Conservation (phyloP, 2,888 invertebrate species). For the Tortricodes alternella region DNA sequence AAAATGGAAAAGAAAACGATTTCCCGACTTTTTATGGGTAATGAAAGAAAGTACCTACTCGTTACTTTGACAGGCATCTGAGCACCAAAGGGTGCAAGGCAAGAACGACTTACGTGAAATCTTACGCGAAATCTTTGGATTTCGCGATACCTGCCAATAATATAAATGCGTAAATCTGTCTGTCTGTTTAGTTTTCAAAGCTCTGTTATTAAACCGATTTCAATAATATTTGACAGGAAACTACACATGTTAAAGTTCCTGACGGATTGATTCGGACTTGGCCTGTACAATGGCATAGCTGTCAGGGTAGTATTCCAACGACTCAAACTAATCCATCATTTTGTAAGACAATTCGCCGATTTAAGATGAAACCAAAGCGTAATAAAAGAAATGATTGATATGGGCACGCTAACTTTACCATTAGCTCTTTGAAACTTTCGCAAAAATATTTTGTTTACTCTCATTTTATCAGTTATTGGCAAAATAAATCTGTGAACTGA, state of each 20-base stretch:
- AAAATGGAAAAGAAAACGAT: constrained; percentile 10
- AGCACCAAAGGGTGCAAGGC: background rate
- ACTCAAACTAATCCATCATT: background rate
- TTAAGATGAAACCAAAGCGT: background rate
- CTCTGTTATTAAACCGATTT: too few relatives aligned
- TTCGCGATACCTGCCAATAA: too few relatives aligned
- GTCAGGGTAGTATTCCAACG: too few relatives aligned
- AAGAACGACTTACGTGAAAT: background rate
- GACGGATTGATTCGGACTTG: too few relatives aligned
- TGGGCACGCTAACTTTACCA: constrained; percentile 5
- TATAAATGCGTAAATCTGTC: background rate
- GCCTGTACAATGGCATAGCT: too few relatives aligned
- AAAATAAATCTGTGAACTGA: too few relatives aligned
- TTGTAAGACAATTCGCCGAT: background rate
- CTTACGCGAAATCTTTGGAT: too few relatives aligned
- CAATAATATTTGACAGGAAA: too few relatives aligned
- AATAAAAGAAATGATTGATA: constrained; percentile 16
- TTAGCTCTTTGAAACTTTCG: background rate
- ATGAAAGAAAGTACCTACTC: constrained; percentile 16
- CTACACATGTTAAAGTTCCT: too few relatives aligned
- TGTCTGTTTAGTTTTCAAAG: background rate
- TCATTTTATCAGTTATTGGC: background rate
- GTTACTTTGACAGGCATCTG: constrained; percentile 11
- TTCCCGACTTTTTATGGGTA: constrained; percentile 11
- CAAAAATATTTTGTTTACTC: background rate